A percentile compares a stretch with the other conserved stretches of the same genome.
Conservation (phyloP, 2,797 vertebrate species). For the Neosilurus hyrtlii region DNA sequence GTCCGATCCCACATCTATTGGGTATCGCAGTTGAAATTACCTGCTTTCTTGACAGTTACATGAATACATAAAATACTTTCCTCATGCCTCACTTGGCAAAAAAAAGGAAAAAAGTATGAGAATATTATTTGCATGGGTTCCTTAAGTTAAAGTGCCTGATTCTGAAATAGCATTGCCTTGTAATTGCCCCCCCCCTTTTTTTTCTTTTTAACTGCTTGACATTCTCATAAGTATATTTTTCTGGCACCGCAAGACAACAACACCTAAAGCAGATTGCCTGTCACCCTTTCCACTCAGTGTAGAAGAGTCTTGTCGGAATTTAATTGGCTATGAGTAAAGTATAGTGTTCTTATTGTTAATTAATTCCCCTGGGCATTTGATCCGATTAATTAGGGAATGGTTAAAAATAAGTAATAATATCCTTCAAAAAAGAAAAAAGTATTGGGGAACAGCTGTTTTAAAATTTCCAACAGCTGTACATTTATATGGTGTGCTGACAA, state of each 20-base stretch:
- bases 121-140: background rate
- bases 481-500: background rate
- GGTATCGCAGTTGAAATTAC: background rate
- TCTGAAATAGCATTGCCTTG: background rate
- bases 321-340: constrained; percentile 70
- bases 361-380: constrained; percentile 59
- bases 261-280: background rate
- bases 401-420: constrained; percentile 19
- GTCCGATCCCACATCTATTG: background rate
- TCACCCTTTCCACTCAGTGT: constrained; percentile 52
- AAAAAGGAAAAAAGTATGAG: background rate
- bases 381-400: constrained; percentile 49
- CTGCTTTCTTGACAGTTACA: background rate
- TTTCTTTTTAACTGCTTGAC: background rate
- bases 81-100: background rate
- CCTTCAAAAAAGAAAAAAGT: background rate
- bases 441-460: background rate
- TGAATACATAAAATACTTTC: background rate
- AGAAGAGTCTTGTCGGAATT: constrained; percentile 56
- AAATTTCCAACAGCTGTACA: background rate
- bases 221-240: background rate
- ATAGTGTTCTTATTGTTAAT: constrained; percentile 64
- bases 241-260: background rate
- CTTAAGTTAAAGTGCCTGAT: background rate
- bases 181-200: too few relatives aligned